Evolutionary conservation across 2,797 vertebrate species (phyloP), one percentile per base, ranked within the genome.

Genomic region (Syngnathus acus): DNA sequence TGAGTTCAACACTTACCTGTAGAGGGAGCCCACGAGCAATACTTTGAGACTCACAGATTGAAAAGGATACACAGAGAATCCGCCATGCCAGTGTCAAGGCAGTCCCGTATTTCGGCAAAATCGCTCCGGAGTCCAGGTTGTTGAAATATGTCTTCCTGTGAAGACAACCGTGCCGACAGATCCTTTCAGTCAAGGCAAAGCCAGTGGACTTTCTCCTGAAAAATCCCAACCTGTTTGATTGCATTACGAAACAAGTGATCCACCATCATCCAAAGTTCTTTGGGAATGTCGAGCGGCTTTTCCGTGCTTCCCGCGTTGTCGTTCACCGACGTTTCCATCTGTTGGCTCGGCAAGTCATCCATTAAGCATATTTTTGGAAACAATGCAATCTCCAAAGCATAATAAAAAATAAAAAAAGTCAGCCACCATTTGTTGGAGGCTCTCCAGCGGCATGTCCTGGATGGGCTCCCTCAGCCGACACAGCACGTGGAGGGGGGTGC

Each of bases 251-350:
- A 94, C 62, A 99, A 85, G 84, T 96, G 93, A 82, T 99, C 94
- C 77, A 99, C 94, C 95, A 99, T 93, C 93, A 97, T 95, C 93
- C 94, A 96, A 67, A 99, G 89, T 71, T 99, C 97, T 85, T 99
- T 99, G 3, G 97, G 97, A 71, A 98, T 94, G 65, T 93, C 91
- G 70, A 95, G 82, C 50, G 93, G 92, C 65, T 91, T 94, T 65
- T 96, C 94, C 65, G 67, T 54, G 55, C 74, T 77, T 69, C 50
- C 72, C 64, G 66, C 60, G 17, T 73, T 73, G 3, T 86, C 82
- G 11, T 78, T 80, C 37, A 77, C 11, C 6, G 92, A 88, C 84
- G 88, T 88, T 70, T 88, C 73, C 2, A 80, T 91, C 95, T 98
- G 69, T 67, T 57, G 53, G 58, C 64, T 8, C 71, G 39, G 73